A percentile compares a stretch with the other conserved stretches of the same genome.
These are phyloP conservation scores for Poeciliopsis paucimaculata DNA, from an alignment of 2,797 vertebrate genomes.

Conservation along the genomic window DNA sequence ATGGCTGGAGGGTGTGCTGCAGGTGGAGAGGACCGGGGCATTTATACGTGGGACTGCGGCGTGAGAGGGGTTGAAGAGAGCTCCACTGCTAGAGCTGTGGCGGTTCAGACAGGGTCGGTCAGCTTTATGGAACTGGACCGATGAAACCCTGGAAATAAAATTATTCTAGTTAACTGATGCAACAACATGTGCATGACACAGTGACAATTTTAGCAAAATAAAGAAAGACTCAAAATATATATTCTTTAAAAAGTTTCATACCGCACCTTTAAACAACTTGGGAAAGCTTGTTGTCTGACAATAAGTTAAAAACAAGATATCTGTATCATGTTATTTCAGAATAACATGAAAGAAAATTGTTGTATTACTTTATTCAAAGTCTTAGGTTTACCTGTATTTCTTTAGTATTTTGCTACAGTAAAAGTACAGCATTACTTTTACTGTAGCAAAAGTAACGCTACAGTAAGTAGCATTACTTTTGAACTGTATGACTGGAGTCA, in stretches of 20 bases:
- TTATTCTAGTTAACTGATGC: not conserved
- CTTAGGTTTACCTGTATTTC: not conserved
- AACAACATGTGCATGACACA: not conserved
- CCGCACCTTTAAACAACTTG: not conserved
- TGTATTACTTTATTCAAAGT: not conserved
- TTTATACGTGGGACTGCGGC: slow-evolving; percentile 52
- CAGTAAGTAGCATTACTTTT: not conserved
- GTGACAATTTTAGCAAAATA: too few relatives aligned
- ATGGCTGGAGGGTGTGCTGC: slow-evolving; percentile 82
- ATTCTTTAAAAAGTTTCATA: too few relatives aligned
- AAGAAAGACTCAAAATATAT: too few relatives aligned
- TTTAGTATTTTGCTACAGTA: too few relatives aligned
- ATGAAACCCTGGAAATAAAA: slow-evolving; percentile 73
- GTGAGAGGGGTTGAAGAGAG: slow-evolving; percentile 76
- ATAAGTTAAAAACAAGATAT: not conserved
- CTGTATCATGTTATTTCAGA: not conserved
- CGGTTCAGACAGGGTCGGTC: slow-evolving; percentile 80
- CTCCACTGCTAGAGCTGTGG: slow-evolving; percentile 81
- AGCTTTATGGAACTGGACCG: slow-evolving; percentile 78
- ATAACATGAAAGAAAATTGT: not conserved
- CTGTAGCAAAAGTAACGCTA: too few relatives aligned
- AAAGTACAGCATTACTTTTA: too few relatives aligned
- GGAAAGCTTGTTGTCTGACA: not conserved
- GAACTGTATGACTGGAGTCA: not conserved
- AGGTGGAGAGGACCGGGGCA: slow-evolving; percentile 73